phyloP scores from a whole-genome alignment of 2,113 vertebrate species.

The Pangasianodon hypophthalmus region DNA sequence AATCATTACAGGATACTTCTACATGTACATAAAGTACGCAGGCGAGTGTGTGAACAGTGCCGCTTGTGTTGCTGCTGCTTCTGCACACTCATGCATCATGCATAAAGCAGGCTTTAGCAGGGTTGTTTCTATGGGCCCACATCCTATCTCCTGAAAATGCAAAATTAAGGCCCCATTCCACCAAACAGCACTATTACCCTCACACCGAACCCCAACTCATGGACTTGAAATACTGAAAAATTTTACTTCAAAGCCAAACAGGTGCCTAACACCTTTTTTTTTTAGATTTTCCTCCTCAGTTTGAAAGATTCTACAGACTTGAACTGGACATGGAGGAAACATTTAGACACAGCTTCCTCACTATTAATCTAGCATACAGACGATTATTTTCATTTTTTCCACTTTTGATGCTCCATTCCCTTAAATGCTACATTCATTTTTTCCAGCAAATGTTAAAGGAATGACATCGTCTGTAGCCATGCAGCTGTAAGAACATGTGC shows the following conservation, averaged over 20 bases:
- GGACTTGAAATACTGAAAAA: no score
- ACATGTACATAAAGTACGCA: not conserved
- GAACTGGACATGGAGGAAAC: not conserved
- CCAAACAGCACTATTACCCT: not conserved
- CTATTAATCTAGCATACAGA: not conserved
- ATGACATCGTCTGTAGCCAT: not conserved
- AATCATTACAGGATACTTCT: not conserved
- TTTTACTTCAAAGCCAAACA: no score
- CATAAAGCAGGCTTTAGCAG: not conserved
- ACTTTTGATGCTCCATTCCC: conserved; percentile 6
- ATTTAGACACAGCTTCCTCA: conserved; percentile 18
- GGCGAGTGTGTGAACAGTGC: not conserved
- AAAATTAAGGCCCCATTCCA: not conserved
- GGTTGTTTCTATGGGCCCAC: not conserved
- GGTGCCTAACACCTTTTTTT: not conserved
- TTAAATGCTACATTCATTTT: conserved; percentile 6
- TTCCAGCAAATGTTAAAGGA: conserved; percentile 1
- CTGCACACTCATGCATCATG: not conserved
- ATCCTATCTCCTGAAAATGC: not conserved
- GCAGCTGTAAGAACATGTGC: not conserved
- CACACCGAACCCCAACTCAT: not conserved
- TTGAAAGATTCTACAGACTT: not conserved
- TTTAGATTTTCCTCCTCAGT: not conserved
- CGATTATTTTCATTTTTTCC: conserved; percentile 6
- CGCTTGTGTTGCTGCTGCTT: not conserved